Evolutionary conservation across 2,113 vertebrate species (phyloP), one percentile per base, ranked within the genome.

Genomic region (Peromyscus californicus): DNA sequence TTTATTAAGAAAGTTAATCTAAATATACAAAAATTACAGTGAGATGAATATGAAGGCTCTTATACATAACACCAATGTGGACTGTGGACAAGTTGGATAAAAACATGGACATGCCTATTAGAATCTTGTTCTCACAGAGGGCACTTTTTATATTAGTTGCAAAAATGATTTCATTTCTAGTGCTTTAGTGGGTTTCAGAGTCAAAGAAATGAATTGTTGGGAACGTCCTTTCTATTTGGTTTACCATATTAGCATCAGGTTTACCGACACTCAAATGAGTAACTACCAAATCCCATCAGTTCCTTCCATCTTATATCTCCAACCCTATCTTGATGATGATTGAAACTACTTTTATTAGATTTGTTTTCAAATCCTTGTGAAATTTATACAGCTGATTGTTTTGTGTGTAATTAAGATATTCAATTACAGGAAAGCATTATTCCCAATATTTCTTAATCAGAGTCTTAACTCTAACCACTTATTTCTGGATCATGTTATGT

Each of bases 391-490:
- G 74, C 92, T 95, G 82, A 92, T 61, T 98, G 83, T 76, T 98
- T 98, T 95, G 0, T 96, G 92, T 94, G 98, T 98, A 98, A 98
- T 98, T 98, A 96, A 98, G 95, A 98, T 98, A 98, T 98, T 98
- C 97, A 97, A 98, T 98, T 98, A 98, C 95, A 98, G 96, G 94
- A 90, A 98, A 98, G 98, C 61, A 90, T 98, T 98, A 98, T 95
- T 75, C 91, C 95, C 91, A 94, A 51, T 78, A n/a, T 96, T 93
- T 96, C 59, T 97, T 98, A 98, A 98, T 99, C 96, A 96, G 97
- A 98, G 97, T 94, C 96, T 98, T 98, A 98, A 96, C 95, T 98
- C 97, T 99, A 98, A 98, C 97, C 98, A 98, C 91, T 97, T 98
- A 95, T 90, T 96, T 98, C 96, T 98, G 96, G 95, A 97, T 98